These are phyloP conservation scores for Stegastes partitus DNA, from an alignment of 2,113 vertebrate species.

Conservation along the genomic window DNA sequence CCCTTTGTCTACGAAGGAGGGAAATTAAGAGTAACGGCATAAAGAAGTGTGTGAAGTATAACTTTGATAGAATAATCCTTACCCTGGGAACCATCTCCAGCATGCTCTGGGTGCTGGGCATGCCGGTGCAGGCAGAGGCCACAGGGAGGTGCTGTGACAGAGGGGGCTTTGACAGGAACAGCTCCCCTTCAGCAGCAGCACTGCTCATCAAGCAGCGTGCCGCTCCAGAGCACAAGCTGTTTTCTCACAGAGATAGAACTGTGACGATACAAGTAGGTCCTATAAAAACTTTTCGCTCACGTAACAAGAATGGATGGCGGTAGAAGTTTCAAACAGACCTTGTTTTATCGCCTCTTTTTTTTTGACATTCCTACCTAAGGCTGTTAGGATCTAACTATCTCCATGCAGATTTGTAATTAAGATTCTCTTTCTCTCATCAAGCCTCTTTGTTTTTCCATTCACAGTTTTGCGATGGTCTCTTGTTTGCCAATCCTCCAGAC, in stretches of 20 bases:
- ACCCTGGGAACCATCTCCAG: slow-evolving; percentile 36
- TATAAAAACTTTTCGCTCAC: slow-evolving; percentile 70
- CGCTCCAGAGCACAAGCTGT: slow-evolving; percentile 73
- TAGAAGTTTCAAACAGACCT: slow-evolving; percentile 73
- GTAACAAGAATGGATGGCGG: slow-evolving; percentile 63
- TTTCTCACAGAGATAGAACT: slow-evolving; percentile 73
- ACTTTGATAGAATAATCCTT: slow-evolving; percentile 68
- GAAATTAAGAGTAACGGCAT: slow-evolving; percentile 61
- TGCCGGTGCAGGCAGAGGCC: slow-evolving; percentile 68
- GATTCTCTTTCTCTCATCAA: slow-evolving; percentile 78
- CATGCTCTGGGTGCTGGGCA: slow-evolving; percentile 21
- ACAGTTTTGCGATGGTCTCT: slow-evolving; percentile 52
- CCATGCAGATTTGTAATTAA: slow-evolving; percentile 82
- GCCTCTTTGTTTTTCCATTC: slow-evolving; percentile 75
- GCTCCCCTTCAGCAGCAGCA: slow-evolving; percentile 62
- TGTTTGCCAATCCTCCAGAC: slow-evolving; percentile 72
- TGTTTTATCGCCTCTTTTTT: slow-evolving; percentile 61
- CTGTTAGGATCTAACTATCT: slow-evolving; percentile 65
- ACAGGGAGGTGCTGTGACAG: slow-evolving; percentile 82
- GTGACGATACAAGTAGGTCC: slow-evolving; percentile 69
- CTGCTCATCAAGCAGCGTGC: slow-evolving; percentile 71
- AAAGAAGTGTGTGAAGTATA: slow-evolving; percentile 51
- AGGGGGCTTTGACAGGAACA: slow-evolving; percentile 63
- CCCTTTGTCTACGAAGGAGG: slow-evolving; percentile 45
- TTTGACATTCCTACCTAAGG: slow-evolving; percentile 61